Evolutionary conservation across 2,797 vertebrate species (phyloP), one percentile per base, ranked within the genome.

Genomic region (Pseudopleuronectes americanus): DNA sequence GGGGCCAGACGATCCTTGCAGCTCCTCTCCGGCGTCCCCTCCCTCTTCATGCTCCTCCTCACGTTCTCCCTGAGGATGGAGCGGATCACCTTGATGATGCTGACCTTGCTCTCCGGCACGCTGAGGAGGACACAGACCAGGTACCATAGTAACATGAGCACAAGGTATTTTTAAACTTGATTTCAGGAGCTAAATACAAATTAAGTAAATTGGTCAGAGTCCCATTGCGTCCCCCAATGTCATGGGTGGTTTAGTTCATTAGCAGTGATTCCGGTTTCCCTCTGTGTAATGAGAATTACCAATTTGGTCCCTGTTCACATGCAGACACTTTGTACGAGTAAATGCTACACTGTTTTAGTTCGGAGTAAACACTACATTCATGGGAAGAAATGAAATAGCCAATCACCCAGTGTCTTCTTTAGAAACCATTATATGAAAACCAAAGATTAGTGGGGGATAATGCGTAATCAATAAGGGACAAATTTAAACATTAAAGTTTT

Each of bases 21-120:
- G 2, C 79, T 65, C 85, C 93, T 95, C 78, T 98, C 97, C 79
- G 94, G 45, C 0, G 94, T 92, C 0, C 91, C 87, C 12, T 97
- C 96, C 22, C 90, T 93, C 87, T 91, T 96, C 83, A 84, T 83
- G 87, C 95, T 95, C 69, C 96, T 96, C 81, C 96, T 93, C 86
- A 96, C 92, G 66, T 97, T 98, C 80, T 98, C 96, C 85, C 98
- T 82, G 87, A 99, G 92, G 75, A 98, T 94, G 16, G 96, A 96
- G 68, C 98, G 98, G 63, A 99, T 96, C 87, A 96, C 96, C 92
- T 97, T 98, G 79, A 99, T 94, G 1, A 95, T 93, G 87, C 71
- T 96, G 76, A 96, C 95, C 91, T 98, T 99, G 93, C 94, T 96
- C 85, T 99, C 97, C 0, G 93, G 94, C 85, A 95, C 94, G 58